phyloP scores from a whole-genome alignment of 2,113 vertebrate species.

The Indicator maculatus region DNA sequence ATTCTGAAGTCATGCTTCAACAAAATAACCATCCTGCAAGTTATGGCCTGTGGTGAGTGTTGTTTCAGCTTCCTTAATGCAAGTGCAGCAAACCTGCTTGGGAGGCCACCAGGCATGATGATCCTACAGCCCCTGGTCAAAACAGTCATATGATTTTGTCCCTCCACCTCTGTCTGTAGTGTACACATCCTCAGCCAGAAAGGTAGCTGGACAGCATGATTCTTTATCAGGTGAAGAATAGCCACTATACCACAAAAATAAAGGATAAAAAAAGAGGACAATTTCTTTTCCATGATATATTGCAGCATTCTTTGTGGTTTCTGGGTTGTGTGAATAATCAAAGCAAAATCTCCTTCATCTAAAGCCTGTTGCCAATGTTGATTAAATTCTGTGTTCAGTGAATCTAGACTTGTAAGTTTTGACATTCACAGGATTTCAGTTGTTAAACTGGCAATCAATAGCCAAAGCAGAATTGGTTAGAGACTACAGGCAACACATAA shows the following conservation, averaged over 20 bases:
- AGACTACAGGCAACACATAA: conserved; percentile 22
- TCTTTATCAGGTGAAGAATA: neutral
- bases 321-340: neutral
- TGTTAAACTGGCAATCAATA: neutral
- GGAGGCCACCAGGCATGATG: neutral
- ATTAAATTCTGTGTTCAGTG: conserved; percentile 1
- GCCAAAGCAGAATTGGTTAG: conserved; percentile 5
- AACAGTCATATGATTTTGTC: neutral
- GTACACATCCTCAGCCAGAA: neutral
- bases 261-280: neutral
- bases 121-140: neutral
- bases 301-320: neutral
- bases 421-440: neutral
- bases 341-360: neutral
- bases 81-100: neutral
- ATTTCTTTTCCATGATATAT: neutral
- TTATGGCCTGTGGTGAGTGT: neutral
- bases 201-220: neutral
- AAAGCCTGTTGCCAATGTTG: neutral
- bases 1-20: neutral
- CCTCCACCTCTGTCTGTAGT: neutral
- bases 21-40: neutral
- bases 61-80: neutral
- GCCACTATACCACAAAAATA: neutral
- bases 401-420: conserved; percentile 1